phyloP scores from a whole-genome alignment of 2,888 invertebrate genomes.

The Smittia sp. region DNA sequence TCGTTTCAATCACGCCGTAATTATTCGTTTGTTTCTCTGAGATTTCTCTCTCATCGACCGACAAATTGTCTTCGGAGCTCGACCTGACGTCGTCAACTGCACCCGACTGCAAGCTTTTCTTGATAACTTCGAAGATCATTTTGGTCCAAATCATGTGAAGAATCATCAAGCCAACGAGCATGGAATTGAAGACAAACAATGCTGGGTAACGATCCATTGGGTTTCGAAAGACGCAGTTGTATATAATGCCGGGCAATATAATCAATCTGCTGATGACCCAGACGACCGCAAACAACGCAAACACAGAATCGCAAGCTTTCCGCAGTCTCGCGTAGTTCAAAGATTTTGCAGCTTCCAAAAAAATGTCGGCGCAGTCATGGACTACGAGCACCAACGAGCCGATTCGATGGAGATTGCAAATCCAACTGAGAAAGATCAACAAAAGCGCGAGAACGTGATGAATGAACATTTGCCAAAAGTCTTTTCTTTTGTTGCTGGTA shows the following conservation, averaged over 20 bases:
- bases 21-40: too few relatives aligned
- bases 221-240: slow-evolving; percentile 80
- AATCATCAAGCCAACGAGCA: slow-evolving; percentile 72
- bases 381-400: slow-evolving; percentile 85
- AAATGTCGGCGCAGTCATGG: slow-evolving; percentile 88
- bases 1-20: too few relatives aligned
- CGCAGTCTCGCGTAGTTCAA: slow-evolving; percentile 90
- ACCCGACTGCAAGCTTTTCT: background rate
- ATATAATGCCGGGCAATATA: slow-evolving; percentile 85
- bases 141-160: slow-evolving; percentile 92
- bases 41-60: background rate
- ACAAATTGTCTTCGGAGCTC: background rate
- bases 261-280: slow-evolving; percentile 92
- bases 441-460: slow-evolving; percentile 93
- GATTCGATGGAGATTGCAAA: slow-evolving; percentile 86
- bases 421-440: slow-evolving; percentile 90
- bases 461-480: slow-evolving; percentile 98
- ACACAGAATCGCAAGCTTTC: slow-evolving; percentile 80
- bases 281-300: slow-evolving; percentile 80
- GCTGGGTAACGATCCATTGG: slow-evolving; percentile 90
- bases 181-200: slow-evolving; percentile 88
- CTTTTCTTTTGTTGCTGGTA: slow-evolving; percentile 87
- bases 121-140: slow-evolving; percentile 66
- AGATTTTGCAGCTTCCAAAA: slow-evolving; percentile 85
- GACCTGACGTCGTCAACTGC: background rate